Conservation (phyloP, 2,797 vertebrate species). For the Calcarius lapponicus region DNA sequence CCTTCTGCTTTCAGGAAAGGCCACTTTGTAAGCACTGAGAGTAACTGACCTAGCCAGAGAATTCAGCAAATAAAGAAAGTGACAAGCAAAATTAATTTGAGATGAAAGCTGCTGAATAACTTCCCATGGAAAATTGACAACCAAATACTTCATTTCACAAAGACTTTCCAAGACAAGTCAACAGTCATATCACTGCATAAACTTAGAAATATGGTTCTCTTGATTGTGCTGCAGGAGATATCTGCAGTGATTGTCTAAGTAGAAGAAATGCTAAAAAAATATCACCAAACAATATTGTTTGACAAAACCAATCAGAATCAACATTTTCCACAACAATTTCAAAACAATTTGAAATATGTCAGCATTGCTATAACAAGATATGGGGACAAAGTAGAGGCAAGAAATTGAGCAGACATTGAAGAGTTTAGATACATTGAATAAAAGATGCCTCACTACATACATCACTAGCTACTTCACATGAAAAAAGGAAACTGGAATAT, state of each 20-base stretch:
- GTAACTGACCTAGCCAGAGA: neutral
- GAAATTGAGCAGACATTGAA: neutral
- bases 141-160: conserved; percentile 50
- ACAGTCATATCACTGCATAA: neutral
- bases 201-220: neutral
- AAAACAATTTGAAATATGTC: neutral
- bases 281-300: neutral
- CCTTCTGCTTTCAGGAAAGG: conserved; percentile 19
- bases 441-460: neutral
- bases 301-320: neutral
- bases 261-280: neutral
- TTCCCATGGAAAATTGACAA: conserved; percentile 10
- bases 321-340: neutral
- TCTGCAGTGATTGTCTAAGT: neutral
- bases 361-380: neutral
- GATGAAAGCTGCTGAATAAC: conserved; percentile 38
- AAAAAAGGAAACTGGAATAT: neutral
- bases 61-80: conserved; percentile 56
- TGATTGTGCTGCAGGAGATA: neutral
- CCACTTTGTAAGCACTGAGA: neutral
- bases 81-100: conserved; percentile 70
- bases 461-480: neutral
- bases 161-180: conserved; percentile 15
- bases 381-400: neutral
- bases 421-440: neutral